phyloP scores from a whole-genome alignment of 2,113 vertebrate species.

The Cyprinus carpio region DNA sequence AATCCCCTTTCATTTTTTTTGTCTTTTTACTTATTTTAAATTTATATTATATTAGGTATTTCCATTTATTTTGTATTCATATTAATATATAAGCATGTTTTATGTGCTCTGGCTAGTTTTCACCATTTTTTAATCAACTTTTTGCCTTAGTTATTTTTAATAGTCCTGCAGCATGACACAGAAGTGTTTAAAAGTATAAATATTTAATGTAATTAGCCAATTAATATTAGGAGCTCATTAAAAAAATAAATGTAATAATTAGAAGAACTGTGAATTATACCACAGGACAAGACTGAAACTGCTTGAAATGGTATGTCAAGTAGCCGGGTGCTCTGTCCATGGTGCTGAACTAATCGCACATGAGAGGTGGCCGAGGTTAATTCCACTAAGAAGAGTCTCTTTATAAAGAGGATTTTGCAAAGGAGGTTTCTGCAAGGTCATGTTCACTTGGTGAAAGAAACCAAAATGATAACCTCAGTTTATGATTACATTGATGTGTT shows the following conservation, averaged over 20 bases:
- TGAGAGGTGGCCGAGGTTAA: constrained; percentile 19
- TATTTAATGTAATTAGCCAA: background rate
- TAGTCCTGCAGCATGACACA: background rate
- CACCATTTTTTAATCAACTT: background rate
- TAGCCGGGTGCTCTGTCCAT: constrained; percentile 50
- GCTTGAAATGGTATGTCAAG: background rate
- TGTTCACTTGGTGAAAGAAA: constrained; percentile 17
- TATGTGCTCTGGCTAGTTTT: background rate
- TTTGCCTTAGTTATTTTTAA: background rate
- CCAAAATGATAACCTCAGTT: background rate
- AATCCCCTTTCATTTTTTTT: background rate
- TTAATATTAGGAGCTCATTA: background rate
- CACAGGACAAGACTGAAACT: background rate
- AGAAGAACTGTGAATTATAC: background rate
- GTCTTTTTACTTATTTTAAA: background rate
- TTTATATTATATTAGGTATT: too few relatives aligned
- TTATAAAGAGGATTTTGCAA: constrained; percentile 34
- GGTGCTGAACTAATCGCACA: constrained; percentile 54
- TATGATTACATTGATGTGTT: background rate
- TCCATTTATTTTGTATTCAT: background rate
- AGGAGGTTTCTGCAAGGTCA: constrained; percentile 39
- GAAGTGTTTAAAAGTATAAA: background rate
- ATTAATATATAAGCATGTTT: too few relatives aligned
- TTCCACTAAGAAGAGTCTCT: constrained; percentile 27
- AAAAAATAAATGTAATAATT: background rate